Base-by-base conservation (phyloP, 2,113 vertebrate species). In the Mystacornis crossleyi region DNA sequence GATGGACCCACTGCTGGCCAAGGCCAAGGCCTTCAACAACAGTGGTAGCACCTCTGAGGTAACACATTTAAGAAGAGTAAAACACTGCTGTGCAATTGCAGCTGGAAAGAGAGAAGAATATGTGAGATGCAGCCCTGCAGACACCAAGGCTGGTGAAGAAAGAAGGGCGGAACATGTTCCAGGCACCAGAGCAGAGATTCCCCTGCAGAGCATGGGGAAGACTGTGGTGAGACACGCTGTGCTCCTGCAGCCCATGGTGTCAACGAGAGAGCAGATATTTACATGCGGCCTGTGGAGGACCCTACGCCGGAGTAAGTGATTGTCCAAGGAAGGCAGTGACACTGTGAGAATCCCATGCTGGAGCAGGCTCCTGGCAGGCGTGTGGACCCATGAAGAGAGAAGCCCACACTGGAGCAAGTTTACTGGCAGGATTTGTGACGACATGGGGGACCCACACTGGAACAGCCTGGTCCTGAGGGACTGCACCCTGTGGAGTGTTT, bases 391-490 rank as follows among this genome's bases (percentile, higher is more conserved):
- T 20, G 8, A 36, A 29, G 28, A 29, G 15, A 53, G 11, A 8
- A 45, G 4, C 2, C 5, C 26, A 38, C 6, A 7, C 0, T 24
- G 33, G 31, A 43, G 33, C 14, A 89, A 10, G 10, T 36, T 24
- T 57, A 2, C 43, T 73, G 43, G 12, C 18, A 51, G 26, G 9
- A 36, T 42, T 36, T 81, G 34, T 65, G 17, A 28, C 14, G 16
- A 8, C 0, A 0, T 0, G 1, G 33, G 23, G 6, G 6, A 50
- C 5, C 2, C 14, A 23, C 2, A 3, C 51, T 18, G 14, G 58
- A 51, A 18, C 15, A 81, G 36, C 26, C 18, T 24, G 15, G 6
- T 43, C 14, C 36, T 29, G 10, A 73, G 33, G 10, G 15, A 38
- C 28, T 24, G 10, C 26, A 58, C 10, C 10, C 60, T 13, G 5